These are phyloP conservation scores for Ectropis crepuscularia DNA, from an alignment of 2,888 invertebrate species.

Conservation along the genomic window DNA sequence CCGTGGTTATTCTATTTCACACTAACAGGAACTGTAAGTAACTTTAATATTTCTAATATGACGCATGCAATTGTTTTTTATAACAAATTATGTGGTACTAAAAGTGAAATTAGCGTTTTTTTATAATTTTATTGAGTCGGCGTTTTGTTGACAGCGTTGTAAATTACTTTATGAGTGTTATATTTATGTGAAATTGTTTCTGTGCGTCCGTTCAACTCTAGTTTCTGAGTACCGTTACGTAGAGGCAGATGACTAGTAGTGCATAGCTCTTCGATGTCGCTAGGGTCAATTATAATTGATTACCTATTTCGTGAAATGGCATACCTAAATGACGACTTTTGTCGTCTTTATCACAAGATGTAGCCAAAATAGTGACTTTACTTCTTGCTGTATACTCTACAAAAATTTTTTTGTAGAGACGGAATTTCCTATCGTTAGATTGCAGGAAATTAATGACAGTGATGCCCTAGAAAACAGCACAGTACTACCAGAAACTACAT, in stretches of 20 bases:
- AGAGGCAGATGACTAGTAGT: conserved; percentile 23
- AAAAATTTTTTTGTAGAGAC: too few relatives aligned
- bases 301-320: conserved; percentile 32
- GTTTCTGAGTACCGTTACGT: conserved; percentile 28
- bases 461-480: too few relatives aligned
- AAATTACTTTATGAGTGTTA: conserved; percentile 7
- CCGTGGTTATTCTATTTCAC: conserved; percentile 29
- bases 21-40: conserved; percentile 38
- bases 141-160: conserved; percentile 45
- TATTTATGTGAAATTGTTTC: conserved; percentile 3
- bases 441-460: too few relatives aligned
- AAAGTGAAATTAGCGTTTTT: conserved; percentile 30
- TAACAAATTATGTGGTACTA: not conserved
- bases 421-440: too few relatives aligned
- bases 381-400: too few relatives aligned
- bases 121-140: conserved; percentile 15
- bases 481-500: too few relatives aligned
- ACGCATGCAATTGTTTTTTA: not conserved
- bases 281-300: conserved; percentile 49
- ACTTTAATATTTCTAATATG: not conserved
- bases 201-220: conserved; percentile 29
- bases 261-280: conserved; percentile 29
- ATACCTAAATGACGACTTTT: not conserved
- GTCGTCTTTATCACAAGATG: too few relatives aligned
- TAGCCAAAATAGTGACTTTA: too few relatives aligned